These are phyloP conservation scores for Puffinus mauretanicus DNA, from an alignment of 2,113 vertebrate species.

Conservation along the genomic window DNA sequence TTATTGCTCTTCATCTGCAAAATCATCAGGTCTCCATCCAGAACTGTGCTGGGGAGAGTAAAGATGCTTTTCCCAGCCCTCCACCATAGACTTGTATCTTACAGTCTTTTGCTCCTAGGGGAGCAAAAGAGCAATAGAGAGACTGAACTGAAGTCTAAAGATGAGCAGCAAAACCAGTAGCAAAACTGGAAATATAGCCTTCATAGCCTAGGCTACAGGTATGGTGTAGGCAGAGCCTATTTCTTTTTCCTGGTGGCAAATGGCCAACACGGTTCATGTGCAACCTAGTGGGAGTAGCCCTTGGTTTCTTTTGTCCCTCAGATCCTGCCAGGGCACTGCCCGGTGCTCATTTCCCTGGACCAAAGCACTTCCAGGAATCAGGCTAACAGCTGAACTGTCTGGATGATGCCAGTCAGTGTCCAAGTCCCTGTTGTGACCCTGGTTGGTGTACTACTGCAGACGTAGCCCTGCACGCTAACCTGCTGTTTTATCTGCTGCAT, in stretches of 20 bases:
- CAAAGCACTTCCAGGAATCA: background rate
- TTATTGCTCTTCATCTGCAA: background rate
- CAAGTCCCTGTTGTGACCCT: background rate
- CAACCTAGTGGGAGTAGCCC: too few species aligned
- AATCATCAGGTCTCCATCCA: background rate
- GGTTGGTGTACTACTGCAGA: background rate
- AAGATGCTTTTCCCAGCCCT: background rate
- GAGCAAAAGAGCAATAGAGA: background rate
- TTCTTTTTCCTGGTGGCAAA: background rate
- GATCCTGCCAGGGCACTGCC: background rate
- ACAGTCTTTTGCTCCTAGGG: background rate
- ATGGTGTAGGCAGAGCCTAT: background rate
- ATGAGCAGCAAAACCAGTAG: background rate
- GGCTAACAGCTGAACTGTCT: background rate
- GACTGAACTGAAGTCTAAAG: background rate
- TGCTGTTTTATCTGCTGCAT: background rate
- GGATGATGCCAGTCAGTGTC: too few species aligned
- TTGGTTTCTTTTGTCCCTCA: background rate
- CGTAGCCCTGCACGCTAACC: rapidly evolving
- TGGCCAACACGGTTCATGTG: rapidly evolving
- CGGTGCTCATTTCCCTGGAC: rapidly evolving
- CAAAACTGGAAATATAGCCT: background rate
- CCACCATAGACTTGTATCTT: background rate
- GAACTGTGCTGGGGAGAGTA: background rate
- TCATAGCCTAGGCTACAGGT: background rate